Evolutionary conservation across 2,113 vertebrate genomes (phyloP), one percentile per base, ranked within the genome.

Genomic region (Mesitornis unicolor): DNA sequence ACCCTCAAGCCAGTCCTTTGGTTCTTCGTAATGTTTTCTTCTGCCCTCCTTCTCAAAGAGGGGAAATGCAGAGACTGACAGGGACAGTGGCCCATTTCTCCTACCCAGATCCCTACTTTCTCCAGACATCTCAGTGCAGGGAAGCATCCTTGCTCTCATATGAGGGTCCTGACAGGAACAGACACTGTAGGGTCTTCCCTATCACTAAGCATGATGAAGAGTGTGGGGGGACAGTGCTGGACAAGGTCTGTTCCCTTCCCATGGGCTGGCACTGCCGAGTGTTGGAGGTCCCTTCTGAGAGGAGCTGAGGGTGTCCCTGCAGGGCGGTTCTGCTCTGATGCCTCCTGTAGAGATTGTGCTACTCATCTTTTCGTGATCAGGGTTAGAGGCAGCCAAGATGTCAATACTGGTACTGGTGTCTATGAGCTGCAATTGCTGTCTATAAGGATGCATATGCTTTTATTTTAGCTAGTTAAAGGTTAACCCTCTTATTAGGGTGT

Each of bases 281-380:
- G 28, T 67, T 78, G 54, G 14, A 91, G 84, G 51, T 47, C 35
- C 4, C 13, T 74, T 54, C 47, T 4, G 3, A 74, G 71, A 65
- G 24, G 50, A 70, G 38, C 42, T 0, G 0, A 4, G 14, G 15
- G 7, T 84, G 22, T 65, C 36, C 9, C 0, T 0, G 82, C 38
- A 11, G 28, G 54, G 38, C 64, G 25, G 26, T 83, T 93, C 12
- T 57, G 33, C 45, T 75, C 50, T 45, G 5, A 24, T 75, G 20
- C 38, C 31, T 91, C 31, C 31, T 33, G 8, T 33, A 42, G 50
- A 67, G 50, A 24, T 24, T 0, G 0, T 38, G 29, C 35, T 74
- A 4, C 38, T 33, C 42, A 36, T 24, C 19, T 68, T 67, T 50
- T 84, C 2, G 3, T 75, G 43, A 29, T 59, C 40, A 16, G 29